Conservation (phyloP, 2,113 vertebrate species). For the Ictalurus punctatus region DNA sequence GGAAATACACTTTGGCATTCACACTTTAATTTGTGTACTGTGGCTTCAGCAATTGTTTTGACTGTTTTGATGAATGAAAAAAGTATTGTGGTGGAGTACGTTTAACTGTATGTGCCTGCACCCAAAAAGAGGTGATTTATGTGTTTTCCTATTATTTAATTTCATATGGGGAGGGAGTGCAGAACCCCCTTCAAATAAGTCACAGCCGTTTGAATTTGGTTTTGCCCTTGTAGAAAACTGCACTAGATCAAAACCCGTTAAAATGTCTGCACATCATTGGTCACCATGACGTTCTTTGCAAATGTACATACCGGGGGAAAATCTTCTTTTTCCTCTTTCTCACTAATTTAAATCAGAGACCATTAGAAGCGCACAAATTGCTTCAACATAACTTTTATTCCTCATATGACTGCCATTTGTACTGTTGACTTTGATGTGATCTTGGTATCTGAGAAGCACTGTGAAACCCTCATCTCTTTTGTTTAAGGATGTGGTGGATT, state of each 20-base stretch:
- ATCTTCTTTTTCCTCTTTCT: neutral
- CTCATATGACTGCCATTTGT: constrained; percentile 30
- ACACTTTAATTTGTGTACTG: constrained; percentile 73
- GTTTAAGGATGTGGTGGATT: constrained; percentile 91
- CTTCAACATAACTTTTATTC: constrained; percentile 18
- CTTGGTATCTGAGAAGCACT: constrained; percentile 32
- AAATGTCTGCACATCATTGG: constrained; percentile 41
- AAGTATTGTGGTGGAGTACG: constrained; percentile 76
- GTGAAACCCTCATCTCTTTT: constrained; percentile 33
- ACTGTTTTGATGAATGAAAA: constrained; percentile 81
- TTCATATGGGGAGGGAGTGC: constrained; percentile 68
- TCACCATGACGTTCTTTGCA: constrained; percentile 1
- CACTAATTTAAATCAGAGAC: constrained; percentile 42
- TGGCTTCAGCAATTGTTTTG: constrained; percentile 65
- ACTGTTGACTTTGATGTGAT: constrained; percentile 40
- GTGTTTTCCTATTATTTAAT: constrained; percentile 80
- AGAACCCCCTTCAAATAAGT: constrained; percentile 65
- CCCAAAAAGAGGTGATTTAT: constrained; percentile 77
- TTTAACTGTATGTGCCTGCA: constrained; percentile 73
- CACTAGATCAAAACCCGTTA: constrained; percentile 30
- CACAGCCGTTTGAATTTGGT: neutral
- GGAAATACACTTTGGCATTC: constrained; percentile 68
- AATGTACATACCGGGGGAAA: neutral
- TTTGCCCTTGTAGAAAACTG: constrained; percentile 13
- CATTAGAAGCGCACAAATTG: constrained; percentile 14